Evolutionary conservation across 2,113 vertebrate genomes (phyloP), one percentile per base, ranked within the genome.

Genomic region (Montifringilla adamsi): DNA sequence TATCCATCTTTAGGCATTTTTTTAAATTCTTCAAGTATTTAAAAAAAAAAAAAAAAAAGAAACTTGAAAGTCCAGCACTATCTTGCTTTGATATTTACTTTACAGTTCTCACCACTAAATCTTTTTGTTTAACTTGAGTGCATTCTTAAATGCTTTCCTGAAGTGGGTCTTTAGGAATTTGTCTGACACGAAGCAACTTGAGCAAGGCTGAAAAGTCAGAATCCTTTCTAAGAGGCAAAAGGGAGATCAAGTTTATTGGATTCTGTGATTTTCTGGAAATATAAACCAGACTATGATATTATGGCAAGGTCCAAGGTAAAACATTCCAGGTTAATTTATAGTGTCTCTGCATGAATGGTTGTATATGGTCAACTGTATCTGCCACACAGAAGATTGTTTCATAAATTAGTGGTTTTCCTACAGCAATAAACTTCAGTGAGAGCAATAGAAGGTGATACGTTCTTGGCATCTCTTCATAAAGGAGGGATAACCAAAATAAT

Each of bases 261-360:
- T 88, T 93, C 81, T 89, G 84, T 84, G 85, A 90, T 95, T 77
- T 92, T 96, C 68, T 95, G 64, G 77, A 92, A 96, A 81, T 70
- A 96, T 69, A 97, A 97, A 96, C 87, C 72, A 90, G 76, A 88
- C 67, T 64, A 92, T 31, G 73, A 55, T 74, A 66, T 26, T 75
- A 91, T 80, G 87, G 95, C 92, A 95, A 97, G 94, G 95, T 95
- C 90, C 84, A 23, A 93, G 66, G 81, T 94, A 94, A 94, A 95
- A 95, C 63, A 63, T 84, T 87, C 86, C 92, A 60, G 91, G 91
- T 94, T 92, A 87, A 97, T 97, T 93, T 82, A 92, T 82, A 78
- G 87, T 24, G 43, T 91, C 87, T 92, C 67, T 81, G 90, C 92
- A 91, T 95, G 96, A 96, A 95, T 95, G 78, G 94, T 91, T 92